A percentile compares a stretch with the other conserved stretches of the same genome.
phyloP scores from a whole-genome alignment of 37 sponge, comb jelly and placozoan species.

The Bolinopsis microptera region DNA sequence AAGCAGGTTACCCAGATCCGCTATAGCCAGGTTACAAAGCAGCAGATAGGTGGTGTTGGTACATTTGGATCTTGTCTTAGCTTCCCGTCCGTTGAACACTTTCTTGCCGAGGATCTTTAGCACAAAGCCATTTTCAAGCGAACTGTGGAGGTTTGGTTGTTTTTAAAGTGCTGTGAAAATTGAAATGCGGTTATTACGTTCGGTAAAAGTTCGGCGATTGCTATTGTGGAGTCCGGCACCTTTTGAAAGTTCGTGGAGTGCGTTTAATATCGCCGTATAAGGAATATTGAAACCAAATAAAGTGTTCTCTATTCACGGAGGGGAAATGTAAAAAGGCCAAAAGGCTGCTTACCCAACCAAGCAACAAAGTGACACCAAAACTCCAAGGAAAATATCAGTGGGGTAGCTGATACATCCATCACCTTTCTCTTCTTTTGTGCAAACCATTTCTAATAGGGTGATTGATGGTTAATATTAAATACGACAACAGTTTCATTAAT shows the following conservation, averaged over 20 bases:
- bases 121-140: neutral
- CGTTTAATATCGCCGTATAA: neutral
- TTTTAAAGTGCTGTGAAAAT: too few species aligned
- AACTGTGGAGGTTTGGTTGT: neutral
- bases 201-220: too few species aligned
- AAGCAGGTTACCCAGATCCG: slow-evolving; percentile 15
- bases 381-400: neutral
- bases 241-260: too few species aligned
- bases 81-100: neutral
- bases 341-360: neutral
- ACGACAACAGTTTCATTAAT: too few species aligned
- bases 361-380: neutral
- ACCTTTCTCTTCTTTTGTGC: neutral
- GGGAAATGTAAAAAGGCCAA: neutral
- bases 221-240: too few species aligned
- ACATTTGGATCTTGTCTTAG: neutral
- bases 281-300: too few species aligned
- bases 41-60: slow-evolving; percentile 34
- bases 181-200: too few species aligned
- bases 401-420: neutral
- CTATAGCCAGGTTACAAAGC: slow-evolving; percentile 18
- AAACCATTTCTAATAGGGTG: too few species aligned
- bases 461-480: too few species aligned
- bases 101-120: slow-evolving; percentile 24
- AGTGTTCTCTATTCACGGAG: too few species aligned